Evolutionary conservation across 2,888 invertebrate genomes (phyloP).

Genomic region (Molanna angustata): DNA sequence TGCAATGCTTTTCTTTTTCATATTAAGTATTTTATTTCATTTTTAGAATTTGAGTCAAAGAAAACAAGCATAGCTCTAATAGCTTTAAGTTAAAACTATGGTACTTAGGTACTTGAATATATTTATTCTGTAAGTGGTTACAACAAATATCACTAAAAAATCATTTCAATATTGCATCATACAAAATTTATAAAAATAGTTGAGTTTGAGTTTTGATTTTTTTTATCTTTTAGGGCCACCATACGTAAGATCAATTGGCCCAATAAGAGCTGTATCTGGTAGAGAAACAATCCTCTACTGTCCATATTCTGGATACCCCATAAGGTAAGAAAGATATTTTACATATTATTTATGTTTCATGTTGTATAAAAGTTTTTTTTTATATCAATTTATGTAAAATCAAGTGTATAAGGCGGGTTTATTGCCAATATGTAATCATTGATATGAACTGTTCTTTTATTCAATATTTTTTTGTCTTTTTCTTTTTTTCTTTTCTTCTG

Average conservation of each 20-base stretch:
- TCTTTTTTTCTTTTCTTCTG: no score
- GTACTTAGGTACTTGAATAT: no score
- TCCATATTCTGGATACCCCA: conserved; percentile 84
- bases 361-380: neutral
- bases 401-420: neutral
- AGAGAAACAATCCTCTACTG: conserved; percentile 73
- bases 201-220: neutral
- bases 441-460: neutral
- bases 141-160: no score
- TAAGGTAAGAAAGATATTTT: conserved; percentile 45
- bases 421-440: neutral
- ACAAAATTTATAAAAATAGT: neutral
- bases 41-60: no score
- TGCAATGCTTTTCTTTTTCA: neutral
- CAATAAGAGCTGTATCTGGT: conserved; percentile 77
- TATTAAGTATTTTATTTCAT: neutral
- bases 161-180: no score
- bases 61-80: no score
- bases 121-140: no score
- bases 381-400: neutral
- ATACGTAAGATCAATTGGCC: conserved; percentile 73
- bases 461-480: no score
- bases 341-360: neutral
- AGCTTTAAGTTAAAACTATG: no score
- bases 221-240: conserved; percentile 59